A percentile compares a stretch with the other conserved stretches of the same genome.
Conservation (phyloP, 2,888 invertebrate species). For the Microplitis deprimator region DNA sequence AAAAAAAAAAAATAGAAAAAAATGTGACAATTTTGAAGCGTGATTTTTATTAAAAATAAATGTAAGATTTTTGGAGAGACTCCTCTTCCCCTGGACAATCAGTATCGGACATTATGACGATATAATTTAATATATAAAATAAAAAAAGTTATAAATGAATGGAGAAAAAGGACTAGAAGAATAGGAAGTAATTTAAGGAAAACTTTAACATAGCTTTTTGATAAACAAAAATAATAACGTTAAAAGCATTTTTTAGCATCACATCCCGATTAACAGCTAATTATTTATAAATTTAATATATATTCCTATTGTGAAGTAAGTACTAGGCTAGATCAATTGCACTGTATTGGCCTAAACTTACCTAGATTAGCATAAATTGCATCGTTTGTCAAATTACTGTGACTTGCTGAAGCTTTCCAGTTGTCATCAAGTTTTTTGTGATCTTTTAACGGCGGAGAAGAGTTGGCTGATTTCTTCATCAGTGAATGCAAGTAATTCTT, state of each 20-base stretch:
- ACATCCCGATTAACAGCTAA: neutral
- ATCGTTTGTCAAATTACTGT: constrained; percentile 53
- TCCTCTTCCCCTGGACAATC: neutral
- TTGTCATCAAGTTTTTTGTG: neutral
- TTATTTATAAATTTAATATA: neutral
- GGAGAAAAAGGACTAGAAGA: neutral
- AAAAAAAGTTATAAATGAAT: neutral
- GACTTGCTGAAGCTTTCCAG: neutral
- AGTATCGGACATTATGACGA: neutral
- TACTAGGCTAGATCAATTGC: constrained; percentile 63
- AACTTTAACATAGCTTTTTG: neutral
- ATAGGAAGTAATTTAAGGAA: neutral
- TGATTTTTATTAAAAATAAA: neutral
- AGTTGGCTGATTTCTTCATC: neutral
- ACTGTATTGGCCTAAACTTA: constrained; percentile 73
- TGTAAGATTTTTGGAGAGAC: neutral
- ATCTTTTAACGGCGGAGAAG: neutral
- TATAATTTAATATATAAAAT: neutral
- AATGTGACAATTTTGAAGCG: constrained; percentile 5
- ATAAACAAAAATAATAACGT: neutral
- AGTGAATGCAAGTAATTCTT: neutral
- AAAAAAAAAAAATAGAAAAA: constrained; percentile 34
- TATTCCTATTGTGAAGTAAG: constrained; percentile 1
- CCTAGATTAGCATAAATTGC: constrained; percentile 85
- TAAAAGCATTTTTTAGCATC: neutral